A percentile compares a stretch with the other conserved stretches of the same genome.
These are phyloP conservation scores for Helarctos malayanus DNA, from an alignment of 2,797 vertebrate genomes.

Conservation along the genomic window DNA sequence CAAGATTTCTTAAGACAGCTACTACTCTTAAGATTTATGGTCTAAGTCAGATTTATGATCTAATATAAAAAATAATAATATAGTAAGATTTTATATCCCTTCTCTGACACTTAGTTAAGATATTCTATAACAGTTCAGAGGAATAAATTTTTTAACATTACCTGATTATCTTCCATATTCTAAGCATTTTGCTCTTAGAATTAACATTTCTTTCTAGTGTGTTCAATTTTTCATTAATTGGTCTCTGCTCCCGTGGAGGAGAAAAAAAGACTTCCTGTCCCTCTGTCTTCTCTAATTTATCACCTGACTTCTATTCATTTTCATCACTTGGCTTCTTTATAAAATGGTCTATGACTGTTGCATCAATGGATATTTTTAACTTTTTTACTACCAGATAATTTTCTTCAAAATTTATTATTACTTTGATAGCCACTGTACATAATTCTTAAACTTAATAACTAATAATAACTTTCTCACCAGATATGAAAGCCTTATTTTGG, in stretches of 20 bases:
- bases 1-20: conserved; percentile 48
- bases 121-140: neutral
- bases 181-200: neutral
- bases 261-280: neutral
- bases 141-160: neutral
- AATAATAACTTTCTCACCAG: neutral
- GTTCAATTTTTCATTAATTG: conserved; percentile 48
- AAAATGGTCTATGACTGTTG: neutral
- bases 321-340: conserved; percentile 10
- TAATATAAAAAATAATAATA: conserved; percentile 62
- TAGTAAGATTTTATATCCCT: conserved; percentile 32
- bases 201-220: conserved; percentile 38
- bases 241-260: neutral
- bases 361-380: neutral
- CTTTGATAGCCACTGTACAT: neutral
- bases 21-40: conserved; percentile 38
- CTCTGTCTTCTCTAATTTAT: conserved; percentile 42
- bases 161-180: conserved; percentile 41
- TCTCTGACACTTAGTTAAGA: conserved; percentile 57
- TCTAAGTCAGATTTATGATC: conserved; percentile 31
- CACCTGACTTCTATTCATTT: conserved; percentile 38
- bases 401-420: conserved; percentile 50
- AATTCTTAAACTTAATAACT: conserved; percentile 33
- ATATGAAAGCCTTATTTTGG: conserved; percentile 21
- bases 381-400: conserved; percentile 41